Base-by-base conservation (phyloP, 2,888 invertebrate genomes). In the Drosophila anomalata region DNA sequence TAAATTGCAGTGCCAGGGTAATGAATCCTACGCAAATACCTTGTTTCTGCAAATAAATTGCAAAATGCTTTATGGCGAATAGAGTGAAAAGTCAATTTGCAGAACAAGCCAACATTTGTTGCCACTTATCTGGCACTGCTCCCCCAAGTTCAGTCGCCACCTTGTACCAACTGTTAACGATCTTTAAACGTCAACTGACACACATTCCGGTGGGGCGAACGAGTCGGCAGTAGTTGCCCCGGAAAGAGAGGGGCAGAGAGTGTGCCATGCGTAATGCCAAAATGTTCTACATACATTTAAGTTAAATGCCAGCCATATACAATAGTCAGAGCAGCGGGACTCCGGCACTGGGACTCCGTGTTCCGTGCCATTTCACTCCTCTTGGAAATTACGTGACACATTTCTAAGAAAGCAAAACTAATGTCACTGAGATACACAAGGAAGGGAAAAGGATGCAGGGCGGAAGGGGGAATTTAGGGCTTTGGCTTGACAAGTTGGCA, bases 221-320 rank as follows among this genome's bases (percentile, higher is more conserved):
- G 50, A 57, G 52, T 52, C 46, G 39, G 29, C 52, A 39, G 39
- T 44, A 20, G 41, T 2, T 20, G 0, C 20, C 20, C 20, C 3
- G 63, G 63, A 56, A 77, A 65, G 51, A 59, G 29, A 14, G n/a
- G 48, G 31, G 47, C 31, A 12, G 31, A 8, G n/a, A 33, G 48
- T 42, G 48, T 24, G 60, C 52, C 31, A 62, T 61, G 68, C 70
- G 42, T 74, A 65, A 74, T 66, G 57, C 70, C 70, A 65, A 88
- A 86, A 79, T 87, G 85, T 73, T 84, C 63, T 58, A 84, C 78
- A 88, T 87, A 87, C 76, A 82, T 82, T 82, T 79, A 62, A 81
- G 76, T 87, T 82, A 82, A 82, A 82, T 84, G 87, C 85, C 88
- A 78, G 84, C 81, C 75, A 88, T 81, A 88, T 83, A 81, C 79